phyloP scores from a whole-genome alignment of 2,113 vertebrate species.

The Mus spicilegus region DNA sequence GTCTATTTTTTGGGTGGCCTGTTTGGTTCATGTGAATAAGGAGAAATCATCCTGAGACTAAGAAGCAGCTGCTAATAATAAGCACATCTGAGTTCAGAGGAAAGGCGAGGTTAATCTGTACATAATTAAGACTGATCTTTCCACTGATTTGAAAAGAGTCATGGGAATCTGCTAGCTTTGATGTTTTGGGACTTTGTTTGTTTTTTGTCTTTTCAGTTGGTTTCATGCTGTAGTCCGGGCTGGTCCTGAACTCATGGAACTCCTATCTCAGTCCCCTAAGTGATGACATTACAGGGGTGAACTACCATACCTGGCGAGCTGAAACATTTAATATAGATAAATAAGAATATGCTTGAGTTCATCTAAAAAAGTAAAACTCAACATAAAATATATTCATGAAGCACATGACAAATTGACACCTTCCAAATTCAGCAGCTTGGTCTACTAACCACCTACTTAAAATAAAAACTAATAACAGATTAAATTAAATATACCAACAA shows the following conservation, averaged over 20 bases:
- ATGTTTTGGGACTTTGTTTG: not conserved
- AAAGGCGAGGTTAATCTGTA: constrained; percentile 25
- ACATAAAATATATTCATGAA: constrained; percentile 47
- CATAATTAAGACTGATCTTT: not conserved
- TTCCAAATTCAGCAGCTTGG: constrained; percentile 24
- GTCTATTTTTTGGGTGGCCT: not conserved
- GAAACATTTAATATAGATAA: constrained; percentile 39
- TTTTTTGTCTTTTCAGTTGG: not conserved
- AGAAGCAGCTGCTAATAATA: not conserved
- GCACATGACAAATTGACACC: constrained; percentile 21
- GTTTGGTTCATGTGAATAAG: not conserved
- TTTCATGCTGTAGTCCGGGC: not conserved
- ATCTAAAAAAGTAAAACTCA: constrained; percentile 50
- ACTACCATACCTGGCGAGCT: not conserved
- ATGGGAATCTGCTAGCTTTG: constrained; percentile 19
- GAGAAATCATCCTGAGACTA: not conserved
- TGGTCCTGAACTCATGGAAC: not conserved
- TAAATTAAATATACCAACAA: constrained; percentile 37
- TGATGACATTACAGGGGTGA: not conserved
- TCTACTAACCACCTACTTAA: constrained; percentile 65
- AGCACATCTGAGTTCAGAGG: not conserved
- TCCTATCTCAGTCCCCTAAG: not conserved
- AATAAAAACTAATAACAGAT: constrained; percentile 57
- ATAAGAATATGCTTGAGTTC: not conserved
- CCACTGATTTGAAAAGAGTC: not conserved